These are phyloP conservation scores for Oscheius sp. DNA, from an alignment of 2,888 invertebrate genomes.

Conservation along the genomic window DNA sequence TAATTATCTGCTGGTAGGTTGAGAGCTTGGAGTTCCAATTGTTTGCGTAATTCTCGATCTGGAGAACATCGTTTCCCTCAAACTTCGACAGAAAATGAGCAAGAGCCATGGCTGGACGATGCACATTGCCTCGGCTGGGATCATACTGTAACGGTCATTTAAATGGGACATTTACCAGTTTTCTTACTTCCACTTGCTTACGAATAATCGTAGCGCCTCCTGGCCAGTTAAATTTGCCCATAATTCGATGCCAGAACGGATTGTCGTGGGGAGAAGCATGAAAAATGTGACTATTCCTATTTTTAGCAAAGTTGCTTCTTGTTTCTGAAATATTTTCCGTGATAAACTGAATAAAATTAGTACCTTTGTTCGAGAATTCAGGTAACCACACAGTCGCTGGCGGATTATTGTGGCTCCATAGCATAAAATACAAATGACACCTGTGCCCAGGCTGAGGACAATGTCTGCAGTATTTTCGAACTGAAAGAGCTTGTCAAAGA, in stretches of 20 bases:
- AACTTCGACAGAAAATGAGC: background rate
- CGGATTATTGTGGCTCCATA: background rate
- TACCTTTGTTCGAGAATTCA: background rate
- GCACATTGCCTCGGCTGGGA: conserved; percentile 20
- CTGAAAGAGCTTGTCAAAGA: background rate
- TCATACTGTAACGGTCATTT: background rate
- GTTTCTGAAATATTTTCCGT: background rate
- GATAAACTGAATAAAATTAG: background rate
- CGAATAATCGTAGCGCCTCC: background rate
- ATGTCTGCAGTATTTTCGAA: conserved; percentile 5
- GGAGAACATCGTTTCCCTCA: background rate
- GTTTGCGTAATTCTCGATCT: too few relatives aligned
- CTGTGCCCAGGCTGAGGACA: background rate
- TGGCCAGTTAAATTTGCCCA: background rate
- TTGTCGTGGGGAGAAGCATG: background rate
- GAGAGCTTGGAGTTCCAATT: too few relatives aligned
- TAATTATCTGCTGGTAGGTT: too few relatives aligned
- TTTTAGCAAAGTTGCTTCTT: conserved; percentile 4
- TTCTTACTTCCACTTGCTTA: background rate
- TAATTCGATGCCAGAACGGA: background rate
- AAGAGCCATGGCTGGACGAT: conserved; percentile 14
- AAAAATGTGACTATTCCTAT: background rate
- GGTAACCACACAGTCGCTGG: background rate
- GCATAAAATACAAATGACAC: background rate
- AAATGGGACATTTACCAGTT: background rate